Evolutionary conservation across 2,888 invertebrate genomes (phyloP).

Genomic region (Chirona hameri): DNA sequence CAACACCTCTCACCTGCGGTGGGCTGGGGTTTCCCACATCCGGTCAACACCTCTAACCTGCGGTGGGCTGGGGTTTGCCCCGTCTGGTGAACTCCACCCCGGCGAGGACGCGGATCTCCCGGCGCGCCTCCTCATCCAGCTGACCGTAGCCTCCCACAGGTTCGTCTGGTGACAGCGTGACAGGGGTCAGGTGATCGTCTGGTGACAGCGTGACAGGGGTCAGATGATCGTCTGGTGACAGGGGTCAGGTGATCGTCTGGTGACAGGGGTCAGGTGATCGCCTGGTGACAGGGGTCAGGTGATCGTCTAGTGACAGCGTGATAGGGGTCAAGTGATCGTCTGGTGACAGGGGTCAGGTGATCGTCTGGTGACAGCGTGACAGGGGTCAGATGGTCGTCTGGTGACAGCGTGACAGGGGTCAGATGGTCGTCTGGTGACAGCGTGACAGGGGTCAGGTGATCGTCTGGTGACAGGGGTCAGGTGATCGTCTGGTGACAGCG

Average conservation of each 20-base stretch:
- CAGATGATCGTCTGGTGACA: no score
- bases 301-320: no score
- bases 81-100: slow-evolving; percentile 78
- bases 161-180: slow-evolving; percentile 54
- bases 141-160: slow-evolving; percentile 76
- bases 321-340: no score
- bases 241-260: no score
- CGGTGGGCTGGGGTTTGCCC: slow-evolving; percentile 72
- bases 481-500: slow-evolving; percentile 57
- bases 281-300: slow-evolving; percentile 48
- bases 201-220: no score
- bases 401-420: no score
- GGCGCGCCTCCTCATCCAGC: slow-evolving; percentile 65
- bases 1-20: background rate
- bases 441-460: no score
- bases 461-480: background rate
- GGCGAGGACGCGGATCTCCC: slow-evolving; percentile 67
- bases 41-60: slow-evolving; percentile 52
- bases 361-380: no score
- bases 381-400: no score
- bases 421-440: no score
- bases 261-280: no score
- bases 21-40: background rate
- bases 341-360: no score
- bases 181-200: background rate